Evolutionary conservation across 2,888 invertebrate genomes (phyloP), one percentile per base, ranked within the genome.

Genomic region (Willowsia nigromaculata): DNA sequence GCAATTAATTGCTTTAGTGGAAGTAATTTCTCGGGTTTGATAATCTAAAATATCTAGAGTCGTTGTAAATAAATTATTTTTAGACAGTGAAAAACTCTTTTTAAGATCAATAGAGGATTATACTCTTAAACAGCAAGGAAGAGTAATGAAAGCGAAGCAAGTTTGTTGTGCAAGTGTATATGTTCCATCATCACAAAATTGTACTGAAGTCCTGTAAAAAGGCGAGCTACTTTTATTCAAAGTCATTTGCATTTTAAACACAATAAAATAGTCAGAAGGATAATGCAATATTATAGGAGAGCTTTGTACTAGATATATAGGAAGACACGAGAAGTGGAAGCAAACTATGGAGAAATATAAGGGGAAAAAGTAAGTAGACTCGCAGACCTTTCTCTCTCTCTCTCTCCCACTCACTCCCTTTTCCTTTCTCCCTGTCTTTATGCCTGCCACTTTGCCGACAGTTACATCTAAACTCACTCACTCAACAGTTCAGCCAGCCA

Each of bases 191-290:
- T 56, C 2, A 22, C 56, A 56, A 56, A 56, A 56, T n/a, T 25
- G 11, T 30, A 30, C 27, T 30, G 30, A 13, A 71, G 30, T 71
- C 13, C 37, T 37, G 50, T 22, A 80, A 68, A 56, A 56, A 22
- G 37, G 25, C 47, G 27, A 80, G 85, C 33, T 30, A 80, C 43
- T 74, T 83, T 86, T 68, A 47, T 86, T 59, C 85, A 78, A 80
- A 86, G 62, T 74, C 78, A 86, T 86, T 86, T 86, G 78, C 85
- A 86, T 86, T 86, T 86, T 80, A 86, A 80, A 86, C 85, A 65
- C 80, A 86, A 86, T 86, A 86, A 86, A 86, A 86, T 80, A 47
- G 50, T 86, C 27, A 56, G 65, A 68, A 86, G 56, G 78, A 86
- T 86, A 86, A 86, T 86, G 80, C 53, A 86, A 86, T 86, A 80